These are phyloP conservation scores for Platysteira castanea DNA, from an alignment of 2,113 vertebrate species.

Conservation along the genomic window DNA sequence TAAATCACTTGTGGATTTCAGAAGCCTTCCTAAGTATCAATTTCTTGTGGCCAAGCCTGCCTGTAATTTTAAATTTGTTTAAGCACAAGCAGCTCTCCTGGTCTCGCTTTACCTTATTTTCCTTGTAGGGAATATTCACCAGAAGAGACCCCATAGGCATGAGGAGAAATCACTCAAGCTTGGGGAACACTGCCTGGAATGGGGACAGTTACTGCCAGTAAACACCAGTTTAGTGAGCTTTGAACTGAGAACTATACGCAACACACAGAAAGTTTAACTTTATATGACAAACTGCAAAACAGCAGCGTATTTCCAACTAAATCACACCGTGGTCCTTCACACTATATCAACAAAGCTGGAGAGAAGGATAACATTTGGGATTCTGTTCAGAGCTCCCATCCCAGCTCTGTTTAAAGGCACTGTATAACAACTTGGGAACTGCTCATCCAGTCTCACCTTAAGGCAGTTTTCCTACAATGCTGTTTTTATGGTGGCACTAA, in stretches of 20 bases:
- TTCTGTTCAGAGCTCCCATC: neutral
- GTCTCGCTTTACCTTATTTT: neutral
- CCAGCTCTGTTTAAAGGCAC: neutral
- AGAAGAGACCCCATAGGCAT: neutral
- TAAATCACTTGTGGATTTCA: neutral
- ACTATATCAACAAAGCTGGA: neutral
- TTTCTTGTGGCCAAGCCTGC: neutral
- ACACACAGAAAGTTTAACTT: neutral
- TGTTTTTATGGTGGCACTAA: conserved; percentile 43
- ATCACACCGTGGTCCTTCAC: neutral
- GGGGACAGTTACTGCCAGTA: neutral
- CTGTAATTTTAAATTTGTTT: neutral
- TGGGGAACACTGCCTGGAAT: neutral
- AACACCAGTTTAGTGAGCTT: neutral
- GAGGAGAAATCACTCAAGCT: neutral
- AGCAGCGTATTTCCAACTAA: neutral
- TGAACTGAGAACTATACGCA: neutral
- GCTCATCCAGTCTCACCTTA: conserved; percentile 18
- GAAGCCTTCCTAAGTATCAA: neutral
- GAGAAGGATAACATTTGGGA: neutral
- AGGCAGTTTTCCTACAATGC: conserved; percentile 31
- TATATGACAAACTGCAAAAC: neutral
- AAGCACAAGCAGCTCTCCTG: neutral
- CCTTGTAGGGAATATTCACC: neutral
- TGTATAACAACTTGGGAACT: neutral